Evolutionary conservation across 1,140 invertebrate genomes (phyloP).

Genomic region (Lepidurus arcticus): DNA sequence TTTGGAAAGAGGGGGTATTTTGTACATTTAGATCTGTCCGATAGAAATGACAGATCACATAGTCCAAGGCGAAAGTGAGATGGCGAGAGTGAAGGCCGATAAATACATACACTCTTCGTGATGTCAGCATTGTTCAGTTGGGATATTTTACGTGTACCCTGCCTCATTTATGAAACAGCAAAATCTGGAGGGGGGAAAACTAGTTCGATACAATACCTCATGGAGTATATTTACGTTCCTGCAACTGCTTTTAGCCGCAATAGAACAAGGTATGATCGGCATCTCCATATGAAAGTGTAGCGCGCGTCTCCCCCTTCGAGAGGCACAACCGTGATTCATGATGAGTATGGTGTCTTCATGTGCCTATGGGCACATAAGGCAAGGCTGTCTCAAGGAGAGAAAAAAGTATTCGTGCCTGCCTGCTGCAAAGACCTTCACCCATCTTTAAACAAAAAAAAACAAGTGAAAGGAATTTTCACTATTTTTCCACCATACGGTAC

Average conservation of each 20-base stretch:
- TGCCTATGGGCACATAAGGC: not conserved
- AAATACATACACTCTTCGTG: too few relatives aligned
- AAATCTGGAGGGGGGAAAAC: too few relatives aligned
- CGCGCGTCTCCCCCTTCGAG: not conserved
- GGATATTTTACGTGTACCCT: too few relatives aligned
- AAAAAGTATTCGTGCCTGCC: not conserved
- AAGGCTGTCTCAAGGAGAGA: not conserved
- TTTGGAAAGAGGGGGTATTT: too few relatives aligned
- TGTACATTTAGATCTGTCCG: too few relatives aligned
- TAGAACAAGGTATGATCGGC: not conserved
- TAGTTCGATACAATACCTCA: too few relatives aligned
- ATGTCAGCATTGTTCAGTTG: too few relatives aligned
- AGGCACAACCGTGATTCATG: not conserved
- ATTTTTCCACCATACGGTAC: not conserved
- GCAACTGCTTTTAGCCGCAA: not conserved
- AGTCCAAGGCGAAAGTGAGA: too few relatives aligned
- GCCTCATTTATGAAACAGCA: too few relatives aligned
- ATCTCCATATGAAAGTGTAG: not conserved
- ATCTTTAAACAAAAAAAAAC: not conserved
- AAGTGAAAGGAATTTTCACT: slow-evolving; percentile 5
- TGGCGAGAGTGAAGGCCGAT: too few relatives aligned
- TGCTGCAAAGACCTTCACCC: not conserved
- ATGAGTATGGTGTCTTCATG: not conserved
- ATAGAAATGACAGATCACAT: too few relatives aligned
- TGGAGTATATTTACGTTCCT: too few relatives aligned